A percentile compares a stretch with the other conserved stretches of the same genome.
Evolutionary conservation across 2,113 vertebrate species (phyloP).

Genomic region (Geococcyx californianus): DNA sequence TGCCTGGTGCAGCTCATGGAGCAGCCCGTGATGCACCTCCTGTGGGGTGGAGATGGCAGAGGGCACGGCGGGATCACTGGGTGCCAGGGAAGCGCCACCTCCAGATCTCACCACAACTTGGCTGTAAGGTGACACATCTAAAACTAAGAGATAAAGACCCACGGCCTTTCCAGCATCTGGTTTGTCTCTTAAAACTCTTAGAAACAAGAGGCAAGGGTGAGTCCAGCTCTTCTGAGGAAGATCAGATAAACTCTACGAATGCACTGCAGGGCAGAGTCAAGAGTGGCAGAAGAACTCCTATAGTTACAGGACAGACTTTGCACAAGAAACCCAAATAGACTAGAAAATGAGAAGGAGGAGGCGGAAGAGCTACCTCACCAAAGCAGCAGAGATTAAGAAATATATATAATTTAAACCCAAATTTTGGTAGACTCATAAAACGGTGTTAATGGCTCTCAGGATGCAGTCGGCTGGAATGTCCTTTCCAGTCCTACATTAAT

Average conservation of each 20-base stretch:
- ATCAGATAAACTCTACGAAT: neutral
- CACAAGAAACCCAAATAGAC: neutral
- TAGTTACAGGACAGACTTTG: neutral
- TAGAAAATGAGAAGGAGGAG: neutral
- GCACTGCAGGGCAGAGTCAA: neutral
- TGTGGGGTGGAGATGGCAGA: neutral
- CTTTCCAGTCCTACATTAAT: neutral
- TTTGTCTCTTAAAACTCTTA: neutral
- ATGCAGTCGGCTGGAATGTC: neutral
- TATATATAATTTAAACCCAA: neutral
- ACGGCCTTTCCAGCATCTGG: neutral
- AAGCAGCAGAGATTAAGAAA: neutral
- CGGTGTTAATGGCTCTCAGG: neutral
- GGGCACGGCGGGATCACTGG: neutral
- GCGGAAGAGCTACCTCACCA: neutral
- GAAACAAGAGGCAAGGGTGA: neutral
- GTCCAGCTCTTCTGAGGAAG: neutral
- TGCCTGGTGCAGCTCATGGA: neutral
- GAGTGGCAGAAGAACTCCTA: neutral
- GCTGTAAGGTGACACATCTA: neutral
- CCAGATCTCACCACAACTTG: neutral
- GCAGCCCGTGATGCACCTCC: rapidly evolving
- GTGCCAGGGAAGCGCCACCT: neutral
- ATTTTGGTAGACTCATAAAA: neutral
- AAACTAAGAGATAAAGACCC: neutral